These are phyloP conservation scores for Amiota minor DNA, from an alignment of 2,888 invertebrate genomes.

Conservation along the genomic window DNA sequence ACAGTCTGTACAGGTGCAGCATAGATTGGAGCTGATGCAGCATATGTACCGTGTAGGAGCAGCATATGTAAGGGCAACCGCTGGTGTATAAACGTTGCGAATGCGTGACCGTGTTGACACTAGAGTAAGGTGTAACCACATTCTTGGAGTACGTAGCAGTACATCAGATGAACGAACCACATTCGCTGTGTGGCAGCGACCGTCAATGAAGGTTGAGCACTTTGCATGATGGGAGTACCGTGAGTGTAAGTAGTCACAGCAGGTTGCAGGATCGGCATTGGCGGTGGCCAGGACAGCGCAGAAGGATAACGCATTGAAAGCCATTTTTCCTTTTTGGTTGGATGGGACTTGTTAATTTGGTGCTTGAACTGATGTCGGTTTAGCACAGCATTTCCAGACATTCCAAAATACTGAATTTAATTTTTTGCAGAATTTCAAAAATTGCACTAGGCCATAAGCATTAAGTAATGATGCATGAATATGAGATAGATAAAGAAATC, in stretches of 20 bases:
- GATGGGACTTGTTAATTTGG: background rate
- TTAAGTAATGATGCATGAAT: background rate
- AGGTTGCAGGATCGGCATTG: conserved; percentile 76
- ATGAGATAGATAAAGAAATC: background rate
- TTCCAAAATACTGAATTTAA: conserved; percentile 14
- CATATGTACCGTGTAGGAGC: conserved; percentile 50
- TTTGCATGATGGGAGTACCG: conserved; percentile 63
- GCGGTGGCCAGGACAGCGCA: conserved; percentile 78
- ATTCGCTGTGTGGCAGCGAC: conserved; percentile 75
- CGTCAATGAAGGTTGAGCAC: conserved; percentile 65
- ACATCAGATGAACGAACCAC: conserved; percentile 76
- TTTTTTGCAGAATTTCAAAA: background rate
- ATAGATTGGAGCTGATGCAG: conserved; percentile 60
- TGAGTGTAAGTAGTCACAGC: conserved; percentile 49
- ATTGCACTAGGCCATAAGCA: conserved; percentile 10
- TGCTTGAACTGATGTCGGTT: conserved; percentile 51
- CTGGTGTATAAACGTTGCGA: conserved; percentile 76
- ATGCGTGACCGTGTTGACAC: conserved; percentile 77
- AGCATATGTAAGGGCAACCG: conserved; percentile 58
- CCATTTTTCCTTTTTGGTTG: conserved; percentile 55
- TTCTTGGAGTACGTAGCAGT: conserved; percentile 77
- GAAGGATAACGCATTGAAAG: conserved; percentile 74
- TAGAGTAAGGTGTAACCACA: conserved; percentile 77
- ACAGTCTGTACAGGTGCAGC: conserved; percentile 48
- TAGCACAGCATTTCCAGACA: conserved; percentile 52